phyloP scores from a whole-genome alignment of 2,113 vertebrate species.

The Fregetta grallaria region DNA sequence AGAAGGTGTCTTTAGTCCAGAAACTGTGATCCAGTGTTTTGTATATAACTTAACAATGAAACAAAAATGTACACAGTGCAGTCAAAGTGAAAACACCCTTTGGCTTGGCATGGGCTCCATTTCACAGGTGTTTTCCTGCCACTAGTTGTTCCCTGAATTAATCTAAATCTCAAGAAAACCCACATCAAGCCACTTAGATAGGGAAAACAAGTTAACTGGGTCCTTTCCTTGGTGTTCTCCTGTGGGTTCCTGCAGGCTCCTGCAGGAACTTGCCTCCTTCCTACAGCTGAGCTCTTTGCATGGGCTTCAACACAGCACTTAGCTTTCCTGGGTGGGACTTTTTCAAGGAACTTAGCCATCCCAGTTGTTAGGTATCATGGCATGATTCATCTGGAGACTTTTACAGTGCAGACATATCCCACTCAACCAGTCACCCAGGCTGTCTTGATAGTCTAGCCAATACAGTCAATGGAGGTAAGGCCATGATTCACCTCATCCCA shows the following conservation, averaged over 20 bases:
- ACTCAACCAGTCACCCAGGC: background rate
- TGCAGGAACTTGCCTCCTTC: background rate
- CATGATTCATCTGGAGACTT: background rate
- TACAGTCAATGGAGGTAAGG: background rate
- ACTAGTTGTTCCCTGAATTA: background rate
- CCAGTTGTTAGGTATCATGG: background rate
- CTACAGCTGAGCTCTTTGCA: background rate
- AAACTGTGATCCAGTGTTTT: background rate
- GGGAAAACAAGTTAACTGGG: background rate
- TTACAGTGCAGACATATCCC: background rate
- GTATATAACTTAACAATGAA: background rate
- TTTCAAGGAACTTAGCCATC: background rate
- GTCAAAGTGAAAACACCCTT: background rate
- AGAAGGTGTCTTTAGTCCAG: background rate
- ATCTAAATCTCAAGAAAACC: background rate
- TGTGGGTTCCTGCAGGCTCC: background rate
- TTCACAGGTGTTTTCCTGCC: background rate
- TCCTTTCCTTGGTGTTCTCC: background rate
- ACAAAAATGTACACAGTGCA: background rate
- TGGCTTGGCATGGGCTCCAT: background rate
- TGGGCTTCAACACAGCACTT: background rate
- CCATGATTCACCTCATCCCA: constrained; percentile 12
- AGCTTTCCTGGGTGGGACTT: background rate
- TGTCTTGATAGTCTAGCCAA: background rate
- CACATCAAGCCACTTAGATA: background rate